Base-by-base conservation (phyloP, 2,797 vertebrate species). In the Pempheris klunzingeri region DNA sequence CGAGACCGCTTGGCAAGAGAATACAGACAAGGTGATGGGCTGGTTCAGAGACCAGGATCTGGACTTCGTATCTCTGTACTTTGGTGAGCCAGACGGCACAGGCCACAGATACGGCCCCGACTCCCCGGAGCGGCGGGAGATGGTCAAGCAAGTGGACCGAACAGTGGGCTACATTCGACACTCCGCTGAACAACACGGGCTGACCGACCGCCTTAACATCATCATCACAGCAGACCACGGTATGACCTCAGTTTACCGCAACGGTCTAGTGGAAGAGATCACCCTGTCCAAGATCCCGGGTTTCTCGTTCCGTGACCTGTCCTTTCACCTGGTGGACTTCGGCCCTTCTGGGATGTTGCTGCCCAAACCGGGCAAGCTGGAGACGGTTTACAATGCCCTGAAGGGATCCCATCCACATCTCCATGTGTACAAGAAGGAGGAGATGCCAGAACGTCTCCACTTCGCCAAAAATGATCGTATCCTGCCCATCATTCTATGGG, bases 181-280 rank as follows among this genome's bases (percentile, higher is more conserved):
- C 5, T 66, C 93, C 0, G 95, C 95, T 0, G 7, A 1, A 9
- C 65, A 20, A 0, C 88, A 89, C 0, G 84, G 82, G 39, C 89
- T 98, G 68, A 81, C 74, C 0, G 11, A 83, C n/a, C 66, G 3
- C 1, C 96, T 98, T 46, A 95, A 98, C 92, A 92, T 98, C 74
- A 96, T 99, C 88, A 74, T 99, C 86, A 98, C 97, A 0, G 92
- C 98, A 0, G 97, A 99, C 92, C 98, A 99, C 0, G 97, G 98
- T 88, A 99, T 99, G 98, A 85, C 82, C 53, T 91, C 88, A 0
- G 93, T 99, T 36, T 53, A 84, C 13, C 95, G 94, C 43, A 68
- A 61, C 0, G 60, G 83, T 0, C 83, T 83, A 28, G 76, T 84
- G 0, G 1, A 96, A 0, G 95, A 97, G 81, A 96, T 98, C 50